Conservation (phyloP, 2,888 invertebrate species). For the Camponotus fellah region DNA sequence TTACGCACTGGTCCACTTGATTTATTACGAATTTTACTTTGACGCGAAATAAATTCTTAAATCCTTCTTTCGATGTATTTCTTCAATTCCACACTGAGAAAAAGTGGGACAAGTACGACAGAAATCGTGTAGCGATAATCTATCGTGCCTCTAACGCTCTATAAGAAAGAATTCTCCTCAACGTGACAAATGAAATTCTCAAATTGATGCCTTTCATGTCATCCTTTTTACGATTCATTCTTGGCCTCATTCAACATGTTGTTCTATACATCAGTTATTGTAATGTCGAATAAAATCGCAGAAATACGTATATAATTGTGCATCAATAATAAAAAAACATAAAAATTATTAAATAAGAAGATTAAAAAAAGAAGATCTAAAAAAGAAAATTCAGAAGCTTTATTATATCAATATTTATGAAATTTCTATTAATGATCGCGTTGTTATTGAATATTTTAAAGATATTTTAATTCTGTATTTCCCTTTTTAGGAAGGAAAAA, state of each 20-base stretch:
- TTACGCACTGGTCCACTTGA: slow-evolving; percentile 15
- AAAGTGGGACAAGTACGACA: neutral
- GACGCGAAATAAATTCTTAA: slow-evolving; percentile 18
- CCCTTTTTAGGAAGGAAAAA: neutral
- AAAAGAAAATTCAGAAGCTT: neutral
- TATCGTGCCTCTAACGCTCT: slow-evolving; percentile 22
- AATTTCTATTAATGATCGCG: neutral
- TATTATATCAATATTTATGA: neutral
- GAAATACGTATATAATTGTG: neutral
- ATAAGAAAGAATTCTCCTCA: neutral
- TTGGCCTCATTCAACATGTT: neutral
- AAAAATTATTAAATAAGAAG: neutral
- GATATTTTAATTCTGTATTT: neutral
- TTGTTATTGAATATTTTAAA: neutral
- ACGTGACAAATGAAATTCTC: slow-evolving; percentile 31
- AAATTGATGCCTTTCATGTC: neutral
- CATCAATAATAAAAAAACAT: neutral
- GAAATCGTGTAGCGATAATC: slow-evolving; percentile 46
- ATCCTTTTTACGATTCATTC: slow-evolving; percentile 23
- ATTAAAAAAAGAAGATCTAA: neutral
- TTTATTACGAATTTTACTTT: slow-evolving; percentile 11
- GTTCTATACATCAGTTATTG: neutral
- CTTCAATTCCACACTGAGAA: slow-evolving; percentile 13
- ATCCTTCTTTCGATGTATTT: slow-evolving; percentile 5
- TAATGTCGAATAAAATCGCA: neutral